Evolutionary conservation across 2,888 invertebrate species (phyloP), one percentile per base, ranked within the genome.

Genomic region (Sicus ferrugineus): DNA sequence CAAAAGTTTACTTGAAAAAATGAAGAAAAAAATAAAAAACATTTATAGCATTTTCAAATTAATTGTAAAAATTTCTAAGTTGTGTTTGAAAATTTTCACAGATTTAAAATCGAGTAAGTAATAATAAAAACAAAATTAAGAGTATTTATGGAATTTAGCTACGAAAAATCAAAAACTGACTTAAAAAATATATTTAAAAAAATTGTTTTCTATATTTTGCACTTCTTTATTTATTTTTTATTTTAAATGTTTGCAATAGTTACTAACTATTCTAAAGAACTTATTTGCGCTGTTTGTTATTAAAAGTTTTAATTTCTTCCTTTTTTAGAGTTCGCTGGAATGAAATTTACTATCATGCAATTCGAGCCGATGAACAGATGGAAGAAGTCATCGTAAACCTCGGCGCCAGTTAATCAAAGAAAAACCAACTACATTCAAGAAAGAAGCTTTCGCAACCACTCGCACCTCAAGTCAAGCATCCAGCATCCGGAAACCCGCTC

Each of bases 351-450:
- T 9, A 14, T 6, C 6, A 14, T 61, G 7, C 23, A 9, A 34
- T 38, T 56, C 26, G 9, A 56, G 30, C 73, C 70, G 42, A 74
- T 75, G 73, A 66, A 61, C 50, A 76, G 72, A 68, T 71, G 72
- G 11, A 72, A 74, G 56, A 72, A 73, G 61, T 38, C 23, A 11
- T 19, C 19, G 2, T 48, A 28, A 54, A 54, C n/a, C 19, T 56
- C 7, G 23, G 23, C 11, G 2, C 30, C 63, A 59, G 62, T 46
- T 11, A 21, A 31, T 14, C 11, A 21, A 48, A 26, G n/a, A n/a
- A 31, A 34, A 7, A n/a, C 6, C 5, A 19, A 42, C 34, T 23
- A 2, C 14, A 31, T n/a, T 21, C 23, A 38, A 16, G 46, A 46
- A 46, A 46, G 9, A 62, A 67, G 7, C 21, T 23, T n/a, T 26